A percentile compares a stretch with the other conserved stretches of the same genome.
Conservation (phyloP, 2,113 vertebrate species). For the Myanophis thanlyinensis region DNA sequence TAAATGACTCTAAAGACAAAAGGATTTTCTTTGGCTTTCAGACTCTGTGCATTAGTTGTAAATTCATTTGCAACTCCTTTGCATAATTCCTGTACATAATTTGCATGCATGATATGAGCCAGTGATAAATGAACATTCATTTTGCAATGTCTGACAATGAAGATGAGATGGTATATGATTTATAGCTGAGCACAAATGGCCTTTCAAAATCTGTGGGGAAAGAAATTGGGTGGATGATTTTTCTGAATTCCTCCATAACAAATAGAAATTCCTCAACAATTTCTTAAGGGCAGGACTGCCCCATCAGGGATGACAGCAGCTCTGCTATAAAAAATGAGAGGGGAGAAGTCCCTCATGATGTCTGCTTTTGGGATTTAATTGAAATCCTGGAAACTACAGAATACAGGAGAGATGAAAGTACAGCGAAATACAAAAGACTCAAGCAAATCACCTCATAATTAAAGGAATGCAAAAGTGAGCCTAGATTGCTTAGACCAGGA, state of each 20-base stretch:
- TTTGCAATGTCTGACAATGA: neutral
- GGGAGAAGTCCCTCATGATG: neutral
- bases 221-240: neutral
- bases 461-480: neutral
- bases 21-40: neutral
- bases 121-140: neutral
- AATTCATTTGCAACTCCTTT: neutral
- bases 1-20: neutral
- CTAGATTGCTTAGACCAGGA: neutral
- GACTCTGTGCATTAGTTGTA: neutral
- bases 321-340: neutral
- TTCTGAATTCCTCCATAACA: neutral
- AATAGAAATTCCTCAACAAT: neutral
- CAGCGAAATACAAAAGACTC: neutral
- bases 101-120: neutral
- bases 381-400: neutral
- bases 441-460: neutral
- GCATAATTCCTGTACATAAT: neutral
- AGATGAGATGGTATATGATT: neutral
- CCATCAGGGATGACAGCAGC: neutral
- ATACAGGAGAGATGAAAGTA: neutral
- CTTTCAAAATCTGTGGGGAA: neutral
- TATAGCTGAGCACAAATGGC: neutral
- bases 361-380: neutral
- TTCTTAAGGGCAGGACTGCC: neutral